Evolutionary conservation across 2,888 invertebrate species (phyloP), one percentile per base, ranked within the genome.

Genomic region (Hermaeophaga mercurialis): DNA sequence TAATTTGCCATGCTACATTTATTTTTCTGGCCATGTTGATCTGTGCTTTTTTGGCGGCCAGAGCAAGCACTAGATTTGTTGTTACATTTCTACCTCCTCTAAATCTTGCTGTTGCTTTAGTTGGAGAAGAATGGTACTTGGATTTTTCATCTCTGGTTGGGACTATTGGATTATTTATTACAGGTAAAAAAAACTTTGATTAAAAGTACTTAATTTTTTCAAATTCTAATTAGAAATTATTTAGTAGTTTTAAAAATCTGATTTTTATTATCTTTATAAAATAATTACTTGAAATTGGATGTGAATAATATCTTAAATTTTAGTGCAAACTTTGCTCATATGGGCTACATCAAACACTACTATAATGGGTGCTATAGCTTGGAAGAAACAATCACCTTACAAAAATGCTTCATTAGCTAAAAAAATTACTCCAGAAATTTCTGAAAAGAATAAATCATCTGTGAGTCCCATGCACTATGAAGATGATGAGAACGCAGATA

Each of bases 1-100:
- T 77, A 17, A 26, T 76, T 6, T 75, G 75, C 73, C 78, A 78
- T 61, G 61, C 67, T 1, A 65, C 64, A 1, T 75, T 77, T 58
- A 62, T 78, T 38, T 53, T 78, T 19, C 43, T 73, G 1, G 66
- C 70, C 1, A 78, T 78, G 78, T 61, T 78, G 28, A 67, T 67
- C 6, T 76, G 75, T 54, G 76, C 77, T 1, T 79, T 79, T 62
- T 61, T 78, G 34, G 67, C 70, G 22, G 75, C 74, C 8, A 64
- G 64, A 49, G 44, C 64, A 2, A 69, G 66, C 31, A 73, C 73
- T 11, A 67, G 78, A 58, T 41, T 70, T 1, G 64, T 70, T 3
- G 71, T 77, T 3, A 67, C 73, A 4, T 60, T 62, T 9, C 47
- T 75, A 38, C 75, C 77, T 1, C 71, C 75, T 1, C 41, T 73